Conservation (phyloP, 1,140 invertebrate species). For the Tigriopus japonicus region DNA sequence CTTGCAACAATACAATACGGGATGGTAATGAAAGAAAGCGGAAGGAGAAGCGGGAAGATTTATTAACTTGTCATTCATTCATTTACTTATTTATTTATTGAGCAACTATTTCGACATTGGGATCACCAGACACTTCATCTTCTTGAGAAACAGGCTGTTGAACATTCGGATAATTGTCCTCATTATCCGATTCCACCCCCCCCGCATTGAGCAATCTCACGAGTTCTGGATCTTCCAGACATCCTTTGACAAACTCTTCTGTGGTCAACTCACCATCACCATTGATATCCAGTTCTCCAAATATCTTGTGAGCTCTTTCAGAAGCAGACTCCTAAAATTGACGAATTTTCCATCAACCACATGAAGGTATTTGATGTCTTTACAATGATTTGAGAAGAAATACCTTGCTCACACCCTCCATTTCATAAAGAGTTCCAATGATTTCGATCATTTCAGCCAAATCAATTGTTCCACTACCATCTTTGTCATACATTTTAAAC, state of each 20-base stretch:
- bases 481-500: constrained; percentile 14
- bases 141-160: too few relatives aligned
- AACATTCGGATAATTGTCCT: background rate
- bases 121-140: too few relatives aligned
- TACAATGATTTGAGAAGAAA: background rate
- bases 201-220: constrained; percentile 5
- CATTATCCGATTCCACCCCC: background rate
- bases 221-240: constrained; percentile 2
- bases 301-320: constrained; percentile 2
- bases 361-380: background rate
- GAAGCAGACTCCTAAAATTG: background rate
- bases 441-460: constrained; percentile 12
- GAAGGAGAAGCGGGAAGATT: too few relatives aligned
- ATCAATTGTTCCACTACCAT: constrained; percentile 8
- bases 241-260: constrained; percentile 7
- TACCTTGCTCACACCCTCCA: constrained; percentile 9
- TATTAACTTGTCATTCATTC: too few relatives aligned
- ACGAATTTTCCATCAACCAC: background rate
- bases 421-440: constrained; percentile 12
- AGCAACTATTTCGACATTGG: too few relatives aligned
- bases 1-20: too few relatives aligned
- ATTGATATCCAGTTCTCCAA: constrained; percentile 9
- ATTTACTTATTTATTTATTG: too few relatives aligned
- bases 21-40: too few relatives aligned
- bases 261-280: constrained; percentile 2